Base-by-base conservation (phyloP, 1,140 invertebrate species). In the Protaetia brevitarsis region DNA sequence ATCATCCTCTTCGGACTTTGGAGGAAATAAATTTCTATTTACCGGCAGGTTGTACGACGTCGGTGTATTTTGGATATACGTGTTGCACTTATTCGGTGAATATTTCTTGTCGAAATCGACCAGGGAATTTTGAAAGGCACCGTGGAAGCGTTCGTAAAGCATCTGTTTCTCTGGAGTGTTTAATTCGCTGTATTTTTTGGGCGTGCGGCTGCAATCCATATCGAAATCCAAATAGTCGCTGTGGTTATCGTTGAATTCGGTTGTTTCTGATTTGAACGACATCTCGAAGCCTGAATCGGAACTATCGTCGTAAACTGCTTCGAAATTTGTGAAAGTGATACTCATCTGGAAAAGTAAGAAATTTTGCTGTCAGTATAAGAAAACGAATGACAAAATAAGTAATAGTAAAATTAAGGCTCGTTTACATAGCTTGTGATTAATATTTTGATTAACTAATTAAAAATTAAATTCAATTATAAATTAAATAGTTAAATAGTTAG, bases 241-340 rank as follows among this genome's bases (percentile, higher is more conserved):
- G 13, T 70, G 68, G 19, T 74, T 73, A 21, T 78, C 76, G 21
- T 60, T 65, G 41, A 66, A 64, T 19, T 74, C 72, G 8, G 74
- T 71, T 0, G 74, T 72, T 71, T 78, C 77, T 4, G 77, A 78
- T 72, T 77, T 79, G 69, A 75, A 77, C 10, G 77, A 79, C 56
- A 77, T 69, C 63, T 79, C 77, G 64, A 77, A 77, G 41, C 77
- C 77, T 11, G 77, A 79, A 68, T 79, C 77, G 45, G 75, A 76
- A 63, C 76, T 77, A 66, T 77, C 77, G 11, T 79, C 77, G 66
- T 76, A 76, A 10, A 65, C 31, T 51, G 66, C 60, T 2, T 62
- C 68, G 30, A 63, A 37, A 51, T 65, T 41, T 10, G 60, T 60
- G 11, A 31, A 66, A 62, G 41, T 3, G 2, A 27, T 27, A 37